Conservation (phyloP, 2,113 vertebrate species). For the Colaptes auratus region DNA sequence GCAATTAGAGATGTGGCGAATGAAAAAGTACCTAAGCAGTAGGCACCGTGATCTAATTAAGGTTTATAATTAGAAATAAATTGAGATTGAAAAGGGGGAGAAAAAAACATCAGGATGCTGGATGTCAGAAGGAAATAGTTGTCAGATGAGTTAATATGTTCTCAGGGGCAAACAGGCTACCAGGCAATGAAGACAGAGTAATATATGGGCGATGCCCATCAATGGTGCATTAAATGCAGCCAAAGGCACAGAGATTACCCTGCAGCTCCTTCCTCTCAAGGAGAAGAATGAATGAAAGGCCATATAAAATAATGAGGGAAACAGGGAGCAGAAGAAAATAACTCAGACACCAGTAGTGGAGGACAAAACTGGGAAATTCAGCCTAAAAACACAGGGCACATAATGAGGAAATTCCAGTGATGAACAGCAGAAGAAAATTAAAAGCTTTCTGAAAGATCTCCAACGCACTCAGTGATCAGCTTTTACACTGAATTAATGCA, state of each 20-base stretch:
- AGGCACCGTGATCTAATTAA: conserved; percentile 65
- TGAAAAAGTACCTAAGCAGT: conserved; percentile 53
- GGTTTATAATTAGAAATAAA: conserved; percentile 66
- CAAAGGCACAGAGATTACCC: neutral
- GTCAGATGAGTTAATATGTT: conserved; percentile 39
- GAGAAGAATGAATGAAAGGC: neutral
- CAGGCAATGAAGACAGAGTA: neutral
- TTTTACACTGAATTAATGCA: neutral
- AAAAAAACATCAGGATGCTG: conserved; percentile 53
- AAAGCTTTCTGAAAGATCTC: neutral
- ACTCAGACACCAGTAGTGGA: neutral
- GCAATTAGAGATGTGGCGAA: conserved; percentile 28
- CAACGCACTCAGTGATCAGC: neutral
- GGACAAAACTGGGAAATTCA: neutral
- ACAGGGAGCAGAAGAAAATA: neutral
- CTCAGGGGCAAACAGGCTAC: conserved; percentile 4
- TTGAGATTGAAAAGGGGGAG: conserved; percentile 30
- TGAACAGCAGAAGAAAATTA: neutral
- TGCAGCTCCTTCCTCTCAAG: neutral
- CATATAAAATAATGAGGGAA: neutral
- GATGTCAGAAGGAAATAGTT: conserved; percentile 52
- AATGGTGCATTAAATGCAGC: conserved; percentile 4
- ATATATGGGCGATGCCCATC: neutral
- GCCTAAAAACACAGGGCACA: neutral
- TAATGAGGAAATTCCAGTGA: neutral